Conservation (phyloP, 1,140 invertebrate genomes). For the Atta colombica region DNA sequence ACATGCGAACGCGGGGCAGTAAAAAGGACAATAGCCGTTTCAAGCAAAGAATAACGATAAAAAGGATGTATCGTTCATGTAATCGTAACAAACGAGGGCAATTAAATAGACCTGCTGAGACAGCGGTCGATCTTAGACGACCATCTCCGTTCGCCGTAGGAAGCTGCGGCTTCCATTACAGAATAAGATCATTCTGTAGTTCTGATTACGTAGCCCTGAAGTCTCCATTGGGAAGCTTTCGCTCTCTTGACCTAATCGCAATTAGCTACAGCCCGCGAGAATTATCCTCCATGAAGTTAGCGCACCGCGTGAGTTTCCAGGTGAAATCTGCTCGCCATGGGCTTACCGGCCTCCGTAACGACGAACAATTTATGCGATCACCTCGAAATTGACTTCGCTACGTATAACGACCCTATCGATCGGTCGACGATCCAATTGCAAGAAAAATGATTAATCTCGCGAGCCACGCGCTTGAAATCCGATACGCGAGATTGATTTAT, state of each 20-base stretch:
- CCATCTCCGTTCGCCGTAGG: slow-evolving; percentile 36
- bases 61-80: slow-evolving; percentile 77
- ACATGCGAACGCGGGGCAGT: neutral
- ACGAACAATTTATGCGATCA: slow-evolving; percentile 31
- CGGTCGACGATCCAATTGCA: slow-evolving; percentile 40
- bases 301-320: slow-evolving; percentile 14
- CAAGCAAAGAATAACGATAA: slow-evolving; percentile 64
- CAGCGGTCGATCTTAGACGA: slow-evolving; percentile 73
- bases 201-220: slow-evolving; percentile 79
- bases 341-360: slow-evolving; percentile 4
- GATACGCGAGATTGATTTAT: slow-evolving; percentile 54
- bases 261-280: slow-evolving; percentile 78
- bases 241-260: slow-evolving; percentile 79
- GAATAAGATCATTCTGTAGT: slow-evolving; percentile 82
- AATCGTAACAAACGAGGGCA: slow-evolving; percentile 77
- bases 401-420: slow-evolving; percentile 45
- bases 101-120: slow-evolving; percentile 75
- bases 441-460: slow-evolving; percentile 65
- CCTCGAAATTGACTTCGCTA: slow-evolving; percentile 47
- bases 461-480: slow-evolving; percentile 32
- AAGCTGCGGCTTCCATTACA: slow-evolving; percentile 75
- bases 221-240: slow-evolving; percentile 66
- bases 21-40: slow-evolving; percentile 22
- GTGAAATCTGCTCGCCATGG: slow-evolving; percentile 14
- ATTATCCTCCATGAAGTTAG: slow-evolving; percentile 63